Base-by-base conservation (phyloP, 2,888 invertebrate species). In the Melipona beecheii region DNA sequence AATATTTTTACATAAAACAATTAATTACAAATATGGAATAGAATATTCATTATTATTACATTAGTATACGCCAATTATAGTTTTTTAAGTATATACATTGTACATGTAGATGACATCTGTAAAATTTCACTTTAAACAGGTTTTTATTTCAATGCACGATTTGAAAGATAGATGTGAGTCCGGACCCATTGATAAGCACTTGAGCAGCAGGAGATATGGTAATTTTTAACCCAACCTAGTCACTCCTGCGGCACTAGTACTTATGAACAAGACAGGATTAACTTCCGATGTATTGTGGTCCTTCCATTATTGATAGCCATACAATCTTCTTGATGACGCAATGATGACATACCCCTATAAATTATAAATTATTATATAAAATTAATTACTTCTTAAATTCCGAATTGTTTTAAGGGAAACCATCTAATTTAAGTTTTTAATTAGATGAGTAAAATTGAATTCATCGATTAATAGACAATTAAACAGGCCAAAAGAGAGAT, bases 181-280 rank as follows among this genome's bases (percentile, higher is more conserved):
- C 95, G 93, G 95, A 94, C 95, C 95, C 95, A 96, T 97, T 97
- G 97, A 97, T 97, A 97, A 97, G 97, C 97, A 97, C 97, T 97
- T 96, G 97, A 97, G 97, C 97, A 97, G 97, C 97, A 97, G 97
- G 97, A 97, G 97, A 96, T 95, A 95, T 93, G 93, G 93, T 91
- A 92, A 93, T 91, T 90, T 92, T 90, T 91, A 92, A 90, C 89
- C 92, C 93, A 94, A 94, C 92, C 93, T 95, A 95, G 95, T 96
- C 96, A 97, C 97, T 97, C 97, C 97, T 97, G 97, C 97, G 97
- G 97, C 97, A 97, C 97, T 97, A 97, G 97, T 97, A 97, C 97
- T 97, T 97, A 97, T 97, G 96, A 97, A 97, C 97, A 97, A 96
- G 96, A 96, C 96, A 95, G 95, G 94, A 92, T 78, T 71, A 54